Base-by-base conservation (phyloP, 2,113 vertebrate species). In the Orientallactaga bullata region DNA sequence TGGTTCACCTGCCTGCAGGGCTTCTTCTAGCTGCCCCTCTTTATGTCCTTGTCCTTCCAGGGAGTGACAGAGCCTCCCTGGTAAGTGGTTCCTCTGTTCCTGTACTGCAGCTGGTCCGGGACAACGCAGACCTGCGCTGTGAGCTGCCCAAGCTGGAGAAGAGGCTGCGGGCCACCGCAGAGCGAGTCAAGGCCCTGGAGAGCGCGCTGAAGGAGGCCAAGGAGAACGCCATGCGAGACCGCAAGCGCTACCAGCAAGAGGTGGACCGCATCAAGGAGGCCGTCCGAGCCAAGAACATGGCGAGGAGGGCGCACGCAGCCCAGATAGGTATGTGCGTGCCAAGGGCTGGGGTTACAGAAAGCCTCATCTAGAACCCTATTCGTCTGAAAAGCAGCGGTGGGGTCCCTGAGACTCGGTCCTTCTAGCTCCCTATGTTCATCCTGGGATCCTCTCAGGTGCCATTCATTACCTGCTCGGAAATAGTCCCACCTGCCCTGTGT, bases 231-330 rank as follows among this genome's bases (percentile, higher is more conserved):
- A 99, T 99, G 98, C 97, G 99, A 32, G 99, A 99, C 98, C 99
- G 99, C 95, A 99, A 99, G 81, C 98, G 99, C 80, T 99, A 99
- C 98, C 99, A 99, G 98, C 99, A 99, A 97, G 99, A 99, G 96
- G 99, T 99, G 51, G 99, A 99, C 95, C 99, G 99, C 96, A 99
- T 99, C 96, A 99, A 99, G 94, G 99, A 99, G 97, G 98, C 99
- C 0, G 99, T 99, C 74, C 97, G 99, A n/a, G 98, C 99, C 97
- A 99, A 99, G 97, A 99, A 99, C 98, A 99, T 99, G 98, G 98
- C 98, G 85, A 97, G 99, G 97, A 98, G 99, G 96, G 99, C 99
- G 0, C 99, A 98, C 96, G 98, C 99, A 0, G 99, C 99, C 71
- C 99, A 99, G 94, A 99, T 99, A 0, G 99, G 99, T 99, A 97